Base-by-base conservation (phyloP, 1,140 invertebrate species). In the Drusus annulatus region DNA sequence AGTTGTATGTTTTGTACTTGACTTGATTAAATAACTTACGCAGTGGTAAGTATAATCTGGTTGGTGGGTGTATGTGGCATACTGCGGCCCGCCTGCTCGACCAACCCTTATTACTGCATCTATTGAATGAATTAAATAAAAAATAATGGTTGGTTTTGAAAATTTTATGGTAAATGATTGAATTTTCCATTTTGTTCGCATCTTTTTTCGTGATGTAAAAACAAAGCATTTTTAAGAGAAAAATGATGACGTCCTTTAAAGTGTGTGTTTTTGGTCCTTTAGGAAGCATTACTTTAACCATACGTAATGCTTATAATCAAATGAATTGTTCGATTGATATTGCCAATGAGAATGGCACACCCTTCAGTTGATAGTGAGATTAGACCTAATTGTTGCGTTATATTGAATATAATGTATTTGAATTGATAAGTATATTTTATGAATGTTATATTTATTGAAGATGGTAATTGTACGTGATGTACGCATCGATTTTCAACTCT, bases 331-430 rank as follows among this genome's bases (percentile, higher is more conserved):
- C 68, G 25, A 71, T 71, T 71, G 68, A 54, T 52, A n/a, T 17
- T 71, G 68, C 21, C 68, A 71, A 51, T 69, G n/a, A 10, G 36
- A 69, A 52, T 71, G 68, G 45, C 68, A 71, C 21, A 52, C 19
- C 19, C 36, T 71, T 71, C 68, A 71, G 68, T 71, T 71, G 68
- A 71, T 71, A 71, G 68, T 71, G 68, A 71, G 68, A 71, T 71
- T 71, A 71, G 68, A 52, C 16, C 16, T 71, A 71, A 71, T 71
- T 71, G 68, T 71, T 71, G 50, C 19, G 45, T 51, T 71, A 23
- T n/a, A 21, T 25, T 71, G 50, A 23, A 51, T 23, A 71, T 21
- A 54, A 71, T 19, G 36, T 71, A 51, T 21, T 52, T 71, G 19
- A 71, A 52, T 71, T 21, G 17, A 17, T 71, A 65, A 71, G 50